phyloP scores from a whole-genome alignment of 2,888 invertebrate species.

The Noctua fimbriata region DNA sequence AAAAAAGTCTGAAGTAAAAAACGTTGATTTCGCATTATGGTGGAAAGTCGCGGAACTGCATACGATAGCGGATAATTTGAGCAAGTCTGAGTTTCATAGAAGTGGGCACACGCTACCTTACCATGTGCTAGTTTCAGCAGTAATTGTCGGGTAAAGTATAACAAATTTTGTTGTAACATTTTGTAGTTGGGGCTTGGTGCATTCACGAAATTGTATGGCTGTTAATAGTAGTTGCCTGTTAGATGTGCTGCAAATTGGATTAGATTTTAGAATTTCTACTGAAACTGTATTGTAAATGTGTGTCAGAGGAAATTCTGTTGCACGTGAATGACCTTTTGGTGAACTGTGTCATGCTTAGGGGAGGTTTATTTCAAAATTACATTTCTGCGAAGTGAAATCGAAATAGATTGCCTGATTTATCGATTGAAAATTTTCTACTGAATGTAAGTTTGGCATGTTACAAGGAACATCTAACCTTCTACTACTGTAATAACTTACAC shows the following conservation, averaged over 20 bases:
- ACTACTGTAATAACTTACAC: not conserved
- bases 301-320: not conserved
- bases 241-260: constrained; percentile 29
- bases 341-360: not conserved
- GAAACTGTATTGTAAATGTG: not conserved
- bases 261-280: constrained; percentile 2
- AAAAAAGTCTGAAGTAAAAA: constrained; percentile 28
- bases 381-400: not conserved
- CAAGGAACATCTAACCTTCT: not conserved
- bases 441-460: not conserved
- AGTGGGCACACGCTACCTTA: constrained; percentile 53
- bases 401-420: not conserved
- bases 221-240: constrained; percentile 11
- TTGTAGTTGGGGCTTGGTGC: constrained; percentile 22
- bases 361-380: not conserved
- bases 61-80: constrained; percentile 56
- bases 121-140: constrained; percentile 55
- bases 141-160: constrained; percentile 57
- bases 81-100: constrained; percentile 47
- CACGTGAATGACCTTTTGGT: not conserved
- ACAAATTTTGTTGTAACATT: constrained; percentile 57
- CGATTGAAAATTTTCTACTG: not conserved
- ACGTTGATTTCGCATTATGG: constrained; percentile 33
- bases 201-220: constrained; percentile 32
- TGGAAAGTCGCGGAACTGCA: constrained; percentile 53